Evolutionary conservation across 23 tunicate species (phyloP).

Genomic region (Trididemnum nubilum): DNA sequence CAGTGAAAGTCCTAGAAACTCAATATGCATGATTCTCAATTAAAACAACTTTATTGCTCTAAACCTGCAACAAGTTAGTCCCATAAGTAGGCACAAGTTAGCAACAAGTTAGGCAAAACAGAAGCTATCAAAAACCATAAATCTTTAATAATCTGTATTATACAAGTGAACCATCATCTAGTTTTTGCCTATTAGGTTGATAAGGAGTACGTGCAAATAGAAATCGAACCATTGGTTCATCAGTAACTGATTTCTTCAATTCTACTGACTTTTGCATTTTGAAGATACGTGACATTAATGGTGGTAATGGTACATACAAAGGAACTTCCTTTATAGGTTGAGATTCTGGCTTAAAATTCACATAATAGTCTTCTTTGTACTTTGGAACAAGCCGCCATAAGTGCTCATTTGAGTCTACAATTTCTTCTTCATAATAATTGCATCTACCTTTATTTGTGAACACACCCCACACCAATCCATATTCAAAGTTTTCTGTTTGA

Average conservation of each 20-base stretch:
- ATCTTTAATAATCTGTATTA: too few species aligned
- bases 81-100: too few species aligned
- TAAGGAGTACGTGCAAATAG: conserved; percentile 9
- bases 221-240: conserved; percentile 41
- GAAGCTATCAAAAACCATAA: too few species aligned
- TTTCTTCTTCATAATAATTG: conserved; percentile 50
- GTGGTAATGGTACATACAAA: conserved; percentile 47
- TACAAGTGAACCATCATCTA: conserved; percentile 39
- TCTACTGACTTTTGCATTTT: conserved; percentile 33
- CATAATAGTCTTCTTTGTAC: conserved; percentile 48
- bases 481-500: conserved; percentile 27
- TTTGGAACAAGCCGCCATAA: conserved; percentile 60
- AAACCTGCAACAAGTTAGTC: too few species aligned
- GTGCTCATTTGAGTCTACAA: conserved; percentile 36
- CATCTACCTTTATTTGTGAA: conserved; percentile 36
- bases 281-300: conserved; percentile 37
- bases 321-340: conserved; percentile 44
- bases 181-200: conserved; percentile 15
- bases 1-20: too few species aligned
- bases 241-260: not conserved
- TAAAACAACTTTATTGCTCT: too few species aligned
- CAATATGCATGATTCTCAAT: too few species aligned
- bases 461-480: conserved; percentile 61
- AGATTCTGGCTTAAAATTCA: conserved; percentile 28
- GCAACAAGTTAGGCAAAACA: too few species aligned